Evolutionary conservation across 2,888 invertebrate genomes (phyloP), one percentile per base, ranked within the genome.

Genomic region (Fragum fragum): DNA sequence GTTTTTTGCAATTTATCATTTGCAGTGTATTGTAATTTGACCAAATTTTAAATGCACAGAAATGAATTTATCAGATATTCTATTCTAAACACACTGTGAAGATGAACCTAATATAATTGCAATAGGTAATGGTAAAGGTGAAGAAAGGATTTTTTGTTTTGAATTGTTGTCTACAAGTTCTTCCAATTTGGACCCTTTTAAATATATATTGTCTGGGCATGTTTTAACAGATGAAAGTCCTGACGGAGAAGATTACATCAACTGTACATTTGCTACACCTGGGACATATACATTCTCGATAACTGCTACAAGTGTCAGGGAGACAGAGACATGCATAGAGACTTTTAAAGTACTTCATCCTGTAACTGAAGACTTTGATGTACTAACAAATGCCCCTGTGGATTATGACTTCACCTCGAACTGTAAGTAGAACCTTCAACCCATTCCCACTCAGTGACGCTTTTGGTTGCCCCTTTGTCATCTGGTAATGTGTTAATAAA

Each of bases 211-310:
- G 47, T 16, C 47, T 47, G 5, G n/a, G 5, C 3, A 47, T 47
- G 16, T 32, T n/a, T 23, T 26, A 52, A 14, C 86, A 94, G 94
- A 88, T 26, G 61, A 68, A 0, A 91, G 90, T 66, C 89, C 90
- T 9, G 83, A 90, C 77, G 90, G 90, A 6, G 55, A 76, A 21
- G 93, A 93, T 79, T 81, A 76, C 0, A 29, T 57, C 18, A 39
- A 63, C 0, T 88, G 91, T 61, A 90, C 86, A 0, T 93, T 93
- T 84, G 73, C 74, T 0, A 57, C 78, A 0, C 63, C 84, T 1
- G 89, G 90, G 1, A 76, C 55, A 6, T 87, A 87, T 59, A 86
- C 75, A 1, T 85, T 92, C 73, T 87, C 72, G 0, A 89, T 93
- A 18, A 87, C 63, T 9, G 93, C 91, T 0, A 72, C 53, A 1